These are phyloP conservation scores for Sphecodes monilicornis DNA, from an alignment of 2,888 invertebrate species.

Conservation along the genomic window DNA sequence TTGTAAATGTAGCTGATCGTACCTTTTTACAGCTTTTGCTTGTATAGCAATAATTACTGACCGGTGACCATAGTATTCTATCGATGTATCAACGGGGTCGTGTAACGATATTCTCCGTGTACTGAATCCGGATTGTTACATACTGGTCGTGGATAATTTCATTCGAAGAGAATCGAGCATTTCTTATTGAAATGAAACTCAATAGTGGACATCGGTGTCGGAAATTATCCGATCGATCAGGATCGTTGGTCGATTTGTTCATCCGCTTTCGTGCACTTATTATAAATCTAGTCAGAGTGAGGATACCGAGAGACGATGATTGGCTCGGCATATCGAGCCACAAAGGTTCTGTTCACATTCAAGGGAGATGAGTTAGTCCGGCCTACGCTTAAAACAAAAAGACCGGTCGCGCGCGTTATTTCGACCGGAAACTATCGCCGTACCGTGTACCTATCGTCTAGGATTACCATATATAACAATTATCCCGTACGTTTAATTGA, in stretches of 20 bases:
- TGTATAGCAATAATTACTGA: constrained; percentile 68
- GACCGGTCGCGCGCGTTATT: constrained; percentile 60
- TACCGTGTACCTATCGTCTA: constrained; percentile 63
- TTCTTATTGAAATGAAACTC: neutral
- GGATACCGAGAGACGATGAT: constrained; percentile 34
- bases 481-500: constrained; percentile 26
- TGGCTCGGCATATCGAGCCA: constrained; percentile 48
- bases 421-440: constrained; percentile 57
- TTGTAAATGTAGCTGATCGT: constrained; percentile 57
- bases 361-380: constrained; percentile 79
- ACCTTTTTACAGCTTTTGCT: constrained; percentile 64
- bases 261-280: constrained; percentile 50
- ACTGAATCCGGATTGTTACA: constrained; percentile 29
- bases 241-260: constrained; percentile 40
- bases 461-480: constrained; percentile 50
- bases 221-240: constrained; percentile 15
- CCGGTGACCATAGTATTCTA: constrained; percentile 54
- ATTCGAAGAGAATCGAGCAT: neutral
- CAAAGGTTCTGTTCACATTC: constrained; percentile 35
- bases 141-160: constrained; percentile 28
- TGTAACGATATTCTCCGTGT: constrained; percentile 54
- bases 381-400: constrained; percentile 80
- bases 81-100: constrained; percentile 31
- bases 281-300: constrained; percentile 60
- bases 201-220: neutral